Evolutionary conservation across 2,797 vertebrate species (phyloP).

Genomic region (Ptychobarbus kaznakovi): DNA sequence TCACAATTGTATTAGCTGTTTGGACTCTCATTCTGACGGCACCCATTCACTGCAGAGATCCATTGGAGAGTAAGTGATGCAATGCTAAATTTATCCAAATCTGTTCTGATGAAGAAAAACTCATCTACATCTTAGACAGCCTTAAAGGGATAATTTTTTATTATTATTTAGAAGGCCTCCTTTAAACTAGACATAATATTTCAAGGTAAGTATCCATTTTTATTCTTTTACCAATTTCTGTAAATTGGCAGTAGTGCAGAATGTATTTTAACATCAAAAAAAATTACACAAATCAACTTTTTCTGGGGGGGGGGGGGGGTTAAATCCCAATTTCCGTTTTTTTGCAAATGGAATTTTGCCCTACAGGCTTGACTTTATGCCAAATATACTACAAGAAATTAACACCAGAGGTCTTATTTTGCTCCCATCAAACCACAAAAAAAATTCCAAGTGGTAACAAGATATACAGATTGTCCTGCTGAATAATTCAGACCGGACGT

Average conservation of each 20-base stretch:
- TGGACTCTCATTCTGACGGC: background rate
- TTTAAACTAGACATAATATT: background rate
- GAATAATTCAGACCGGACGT: constrained; percentile 31
- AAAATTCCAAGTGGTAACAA: constrained; percentile 35
- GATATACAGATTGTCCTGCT: constrained; percentile 42
- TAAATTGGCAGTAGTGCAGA: background rate
- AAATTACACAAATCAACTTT: background rate
- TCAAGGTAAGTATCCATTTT: background rate
- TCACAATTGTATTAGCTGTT: background rate
- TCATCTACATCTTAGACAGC: background rate
- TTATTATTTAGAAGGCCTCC: background rate
- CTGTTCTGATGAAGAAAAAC: background rate
- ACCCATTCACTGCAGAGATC: background rate
- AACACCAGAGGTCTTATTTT: constrained; percentile 2
- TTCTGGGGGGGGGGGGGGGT: background rate
- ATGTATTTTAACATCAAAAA: background rate
- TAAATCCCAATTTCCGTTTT: background rate
- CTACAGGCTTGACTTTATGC: background rate
- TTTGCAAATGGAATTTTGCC: background rate
- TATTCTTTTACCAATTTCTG: background rate
- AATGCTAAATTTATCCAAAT: background rate
- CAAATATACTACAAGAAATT: background rate
- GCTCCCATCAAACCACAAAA: constrained; percentile 24
- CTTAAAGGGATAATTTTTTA: background rate
- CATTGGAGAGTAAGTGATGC: background rate